Evolutionary conservation across 2,113 vertebrate genomes (phyloP).

Genomic region (Forbesichthys papilliferus): DNA sequence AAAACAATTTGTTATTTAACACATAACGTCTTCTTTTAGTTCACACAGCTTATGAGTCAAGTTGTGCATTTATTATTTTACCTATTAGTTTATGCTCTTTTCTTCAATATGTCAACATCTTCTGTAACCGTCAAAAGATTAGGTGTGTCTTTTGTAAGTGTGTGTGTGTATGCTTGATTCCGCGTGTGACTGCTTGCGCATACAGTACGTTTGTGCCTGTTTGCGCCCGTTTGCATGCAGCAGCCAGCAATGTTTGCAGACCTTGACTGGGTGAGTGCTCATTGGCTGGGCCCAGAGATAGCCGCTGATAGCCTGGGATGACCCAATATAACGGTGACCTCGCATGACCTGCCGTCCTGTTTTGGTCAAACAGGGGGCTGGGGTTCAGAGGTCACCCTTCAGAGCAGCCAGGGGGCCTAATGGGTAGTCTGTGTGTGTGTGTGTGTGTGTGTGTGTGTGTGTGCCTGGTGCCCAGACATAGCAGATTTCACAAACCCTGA

Average conservation of each 20-base stretch:
- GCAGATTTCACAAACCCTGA: constrained; percentile 70
- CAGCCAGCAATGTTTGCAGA: constrained; percentile 59
- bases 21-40: too few relatives aligned
- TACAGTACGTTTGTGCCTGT: constrained; percentile 16
- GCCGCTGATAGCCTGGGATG: constrained; percentile 69
- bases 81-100: too few relatives aligned
- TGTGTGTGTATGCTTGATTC: neutral
- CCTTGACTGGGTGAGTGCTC: constrained; percentile 51
- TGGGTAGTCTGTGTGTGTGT: constrained; percentile 59
- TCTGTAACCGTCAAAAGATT: neutral
- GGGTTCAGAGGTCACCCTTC: constrained; percentile 66
- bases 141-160: constrained; percentile 1
- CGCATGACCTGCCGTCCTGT: constrained; percentile 33
- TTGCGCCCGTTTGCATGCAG: constrained; percentile 25
- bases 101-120: too few relatives aligned
- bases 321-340: constrained; percentile 64
- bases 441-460: neutral
- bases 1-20: too few relatives aligned
- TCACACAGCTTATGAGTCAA: too few relatives aligned
- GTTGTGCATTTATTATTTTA: too few relatives aligned
- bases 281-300: constrained; percentile 63
- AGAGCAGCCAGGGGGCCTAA: constrained; percentile 62
- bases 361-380: constrained; percentile 57
- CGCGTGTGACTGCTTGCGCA: constrained; percentile 10
- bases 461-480: constrained; percentile 59